Percentiles rank a stretch among this genome's conserved stretches.
Conservation (phyloP, 2,888 invertebrate species). For the Ernsta delagoae region DNA sequence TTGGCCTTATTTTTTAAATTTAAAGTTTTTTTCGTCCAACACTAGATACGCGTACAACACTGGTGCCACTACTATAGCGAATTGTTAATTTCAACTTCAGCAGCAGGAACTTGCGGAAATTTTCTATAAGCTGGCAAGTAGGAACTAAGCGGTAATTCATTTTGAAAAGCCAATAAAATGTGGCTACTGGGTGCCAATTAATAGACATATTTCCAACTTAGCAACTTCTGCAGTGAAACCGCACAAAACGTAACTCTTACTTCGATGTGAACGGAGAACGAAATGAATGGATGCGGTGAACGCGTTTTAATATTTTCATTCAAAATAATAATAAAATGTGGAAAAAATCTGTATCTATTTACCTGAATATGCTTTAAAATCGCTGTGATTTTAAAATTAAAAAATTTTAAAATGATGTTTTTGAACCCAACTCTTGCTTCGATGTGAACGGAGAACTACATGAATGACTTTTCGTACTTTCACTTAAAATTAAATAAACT, state of each 20-base stretch:
- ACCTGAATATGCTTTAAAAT: too few relatives aligned
- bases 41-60: too few relatives aligned
- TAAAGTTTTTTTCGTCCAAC: too few relatives aligned
- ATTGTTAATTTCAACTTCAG: conserved; percentile 21
- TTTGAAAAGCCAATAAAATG: conserved; percentile 37
- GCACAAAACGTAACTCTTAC: conserved; percentile 29
- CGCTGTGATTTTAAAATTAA: too few relatives aligned
- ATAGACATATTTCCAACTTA: conserved; percentile 66
- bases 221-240: conserved; percentile 40
- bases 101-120: conserved; percentile 13
- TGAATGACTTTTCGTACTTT: too few relatives aligned
- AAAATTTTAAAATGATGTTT: too few relatives aligned
- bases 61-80: too few relatives aligned
- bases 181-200: conserved; percentile 48
- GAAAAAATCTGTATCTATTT: too few relatives aligned
- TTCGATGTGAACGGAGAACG: background rate
- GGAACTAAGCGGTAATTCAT: conserved; percentile 30
- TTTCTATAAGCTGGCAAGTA: conserved; percentile 27
- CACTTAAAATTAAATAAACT: too few relatives aligned
- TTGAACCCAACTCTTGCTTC: too few relatives aligned
- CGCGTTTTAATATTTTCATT: background rate
- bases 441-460: too few relatives aligned
- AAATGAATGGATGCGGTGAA: background rate
- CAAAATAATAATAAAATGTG: background rate
- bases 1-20: too few relatives aligned